Percentiles rank a stretch among this genome's conserved stretches.
These are phyloP conservation scores for Dasyurus viverrinus DNA, from an alignment of 2,113 vertebrate genomes.

Conservation along the genomic window DNA sequence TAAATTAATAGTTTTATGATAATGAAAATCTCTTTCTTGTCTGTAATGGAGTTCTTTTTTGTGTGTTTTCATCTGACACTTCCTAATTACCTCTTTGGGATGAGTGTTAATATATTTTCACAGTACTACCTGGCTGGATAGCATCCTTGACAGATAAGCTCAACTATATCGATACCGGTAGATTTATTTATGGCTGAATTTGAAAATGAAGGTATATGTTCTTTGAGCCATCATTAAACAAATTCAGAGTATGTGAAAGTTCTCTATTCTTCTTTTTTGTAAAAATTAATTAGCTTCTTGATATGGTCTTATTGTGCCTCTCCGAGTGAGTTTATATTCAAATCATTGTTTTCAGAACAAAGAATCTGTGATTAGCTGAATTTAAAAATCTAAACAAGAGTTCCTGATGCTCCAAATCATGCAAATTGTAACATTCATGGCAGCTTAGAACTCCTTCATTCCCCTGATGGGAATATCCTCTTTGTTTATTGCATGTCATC, in stretches of 20 bases:
- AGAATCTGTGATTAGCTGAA: slow-evolving; percentile 61
- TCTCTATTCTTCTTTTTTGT: slow-evolving; percentile 38
- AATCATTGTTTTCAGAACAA: slow-evolving; percentile 66
- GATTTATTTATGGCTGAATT: slow-evolving; percentile 48
- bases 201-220: slow-evolving; percentile 53
- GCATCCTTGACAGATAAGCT: slow-evolving; percentile 43
- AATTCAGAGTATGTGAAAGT: slow-evolving; percentile 51
- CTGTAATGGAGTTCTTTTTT: slow-evolving; percentile 25
- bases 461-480: slow-evolving; percentile 35
- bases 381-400: slow-evolving; percentile 69
- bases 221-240: slow-evolving; percentile 26
- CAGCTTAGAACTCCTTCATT: slow-evolving; percentile 66
- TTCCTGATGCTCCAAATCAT: slow-evolving; percentile 73
- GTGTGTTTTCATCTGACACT: slow-evolving; percentile 52
- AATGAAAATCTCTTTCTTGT: slow-evolving; percentile 50
- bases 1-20: slow-evolving; percentile 54
- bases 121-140: slow-evolving; percentile 44
- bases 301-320: slow-evolving; percentile 47
- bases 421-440: slow-evolving; percentile 68
- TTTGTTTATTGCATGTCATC: slow-evolving; percentile 66
- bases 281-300: slow-evolving; percentile 66
- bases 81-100: slow-evolving; percentile 56
- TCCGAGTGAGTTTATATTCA: slow-evolving; percentile 69
- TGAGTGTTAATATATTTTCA: slow-evolving; percentile 62
- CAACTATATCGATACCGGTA: slow-evolving; percentile 4